Evolutionary conservation across 2,797 vertebrate genomes (phyloP).

Genomic region (Notoglanidium macrostoma): DNA sequence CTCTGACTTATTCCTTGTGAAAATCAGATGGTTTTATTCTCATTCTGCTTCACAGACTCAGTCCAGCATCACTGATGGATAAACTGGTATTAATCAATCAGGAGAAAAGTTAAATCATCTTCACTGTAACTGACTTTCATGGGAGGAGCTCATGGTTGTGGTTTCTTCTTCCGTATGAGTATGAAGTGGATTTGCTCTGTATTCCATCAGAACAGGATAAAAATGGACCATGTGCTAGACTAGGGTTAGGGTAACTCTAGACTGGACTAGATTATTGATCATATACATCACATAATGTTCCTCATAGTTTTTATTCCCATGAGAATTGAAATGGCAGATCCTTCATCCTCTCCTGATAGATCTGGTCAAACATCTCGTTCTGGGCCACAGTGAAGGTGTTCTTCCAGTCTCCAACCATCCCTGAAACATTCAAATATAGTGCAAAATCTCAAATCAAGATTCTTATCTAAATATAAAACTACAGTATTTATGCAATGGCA

Average conservation of each 20-base stretch:
- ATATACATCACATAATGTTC: not conserved
- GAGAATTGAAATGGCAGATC: constrained; percentile 58
- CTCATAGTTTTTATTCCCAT: constrained; percentile 51
- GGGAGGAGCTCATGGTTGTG: not conserved
- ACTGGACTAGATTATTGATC: too few species aligned
- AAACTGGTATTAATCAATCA: not conserved
- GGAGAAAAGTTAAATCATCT: not conserved
- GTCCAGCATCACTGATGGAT: not conserved
- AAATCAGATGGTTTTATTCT: not conserved
- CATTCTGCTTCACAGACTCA: not conserved
- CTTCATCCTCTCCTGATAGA: constrained; percentile 60
- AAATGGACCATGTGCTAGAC: too few species aligned
- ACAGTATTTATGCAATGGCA: not conserved
- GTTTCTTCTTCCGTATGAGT: not conserved
- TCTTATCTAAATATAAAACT: not conserved
- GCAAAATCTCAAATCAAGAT: not conserved
- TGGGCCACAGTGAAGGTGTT: constrained; percentile 63
- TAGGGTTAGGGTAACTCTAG: too few species aligned
- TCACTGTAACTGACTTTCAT: not conserved
- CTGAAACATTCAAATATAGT: constrained; percentile 45
- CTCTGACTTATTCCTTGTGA: too few species aligned
- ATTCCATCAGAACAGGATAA: not conserved
- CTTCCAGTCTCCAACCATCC: constrained; percentile 69
- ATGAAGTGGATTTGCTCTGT: not conserved
- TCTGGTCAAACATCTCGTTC: constrained; percentile 63